These are phyloP conservation scores for Pseudorectes ferrugineus DNA, from an alignment of 2,113 vertebrate species.

Conservation along the genomic window DNA sequence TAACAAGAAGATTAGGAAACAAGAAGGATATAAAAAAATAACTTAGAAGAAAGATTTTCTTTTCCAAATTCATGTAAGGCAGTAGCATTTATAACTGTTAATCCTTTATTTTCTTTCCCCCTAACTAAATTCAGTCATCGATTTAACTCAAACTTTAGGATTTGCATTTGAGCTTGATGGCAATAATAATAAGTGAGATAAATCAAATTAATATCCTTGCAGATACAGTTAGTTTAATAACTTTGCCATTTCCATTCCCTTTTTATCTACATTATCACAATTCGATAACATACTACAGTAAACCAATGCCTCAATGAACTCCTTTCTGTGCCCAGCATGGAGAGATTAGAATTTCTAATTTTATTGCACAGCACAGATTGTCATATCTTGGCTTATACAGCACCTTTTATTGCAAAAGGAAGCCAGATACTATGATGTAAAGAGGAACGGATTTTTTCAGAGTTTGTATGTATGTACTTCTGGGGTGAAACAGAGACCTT, in stretches of 20 bases:
- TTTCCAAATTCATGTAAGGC: background rate
- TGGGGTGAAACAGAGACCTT: background rate
- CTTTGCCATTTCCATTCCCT: conserved; percentile 18
- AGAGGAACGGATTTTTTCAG: background rate
- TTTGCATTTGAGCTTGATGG: conserved; percentile 34
- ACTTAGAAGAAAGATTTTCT: background rate
- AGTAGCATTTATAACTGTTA: conserved; percentile 1
- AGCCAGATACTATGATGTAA: background rate
- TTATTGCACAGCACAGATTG: conserved; percentile 30
- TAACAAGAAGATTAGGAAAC: background rate
- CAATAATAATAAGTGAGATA: conserved; percentile 47
- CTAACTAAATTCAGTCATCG: background rate
- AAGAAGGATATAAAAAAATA: background rate
- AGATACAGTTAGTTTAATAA: conserved; percentile 59
- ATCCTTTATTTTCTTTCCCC: background rate
- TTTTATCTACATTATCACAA: conserved; percentile 43
- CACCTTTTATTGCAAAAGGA: conserved; percentile 23
- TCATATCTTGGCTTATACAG: background rate
- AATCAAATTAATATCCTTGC: conserved; percentile 60
- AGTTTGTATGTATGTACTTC: background rate
- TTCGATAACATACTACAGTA: background rate
- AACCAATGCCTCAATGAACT: conserved; percentile 7
- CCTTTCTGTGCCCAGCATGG: background rate
- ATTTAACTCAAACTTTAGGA: conserved; percentile 24
- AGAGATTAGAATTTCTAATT: conserved; percentile 41